A percentile compares a stretch with the other conserved stretches of the same genome.
Evolutionary conservation across 2,797 vertebrate species (phyloP).

Genomic region (Gallinago nigripennis): DNA sequence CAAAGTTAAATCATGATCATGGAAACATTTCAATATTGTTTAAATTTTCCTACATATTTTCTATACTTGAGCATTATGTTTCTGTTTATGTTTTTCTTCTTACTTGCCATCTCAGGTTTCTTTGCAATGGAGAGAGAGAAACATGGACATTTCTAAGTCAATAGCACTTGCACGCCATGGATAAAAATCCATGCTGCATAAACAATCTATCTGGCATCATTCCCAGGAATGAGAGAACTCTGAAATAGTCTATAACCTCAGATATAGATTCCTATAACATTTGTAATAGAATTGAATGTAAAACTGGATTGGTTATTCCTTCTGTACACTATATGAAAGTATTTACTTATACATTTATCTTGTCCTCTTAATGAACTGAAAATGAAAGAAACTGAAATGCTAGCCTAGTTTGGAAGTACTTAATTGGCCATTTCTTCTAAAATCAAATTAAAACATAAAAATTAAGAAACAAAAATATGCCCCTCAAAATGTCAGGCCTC

Average conservation of each 20-base stretch:
- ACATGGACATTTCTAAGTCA: slow-evolving; percentile 51
- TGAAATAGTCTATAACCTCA: slow-evolving; percentile 13
- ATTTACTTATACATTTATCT: slow-evolving; percentile 6
- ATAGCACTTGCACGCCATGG: background rate
- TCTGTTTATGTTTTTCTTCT: background rate
- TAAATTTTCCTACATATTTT: background rate
- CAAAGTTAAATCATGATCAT: background rate
- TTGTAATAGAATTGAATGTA: slow-evolving; percentile 43
- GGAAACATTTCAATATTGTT: background rate
- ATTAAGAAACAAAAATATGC: background rate
- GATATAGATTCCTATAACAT: slow-evolving; percentile 22
- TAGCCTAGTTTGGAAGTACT: slow-evolving; percentile 14
- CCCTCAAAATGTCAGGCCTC: background rate
- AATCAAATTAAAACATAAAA: background rate
- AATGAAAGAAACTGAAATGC: slow-evolving; percentile 25
- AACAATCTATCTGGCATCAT: slow-evolving; percentile 55
- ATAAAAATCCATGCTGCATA: slow-evolving; percentile 53
- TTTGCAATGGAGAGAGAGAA: slow-evolving; percentile 33
- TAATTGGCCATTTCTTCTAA: background rate
- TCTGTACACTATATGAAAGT: slow-evolving; percentile 14
- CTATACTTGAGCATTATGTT: background rate
- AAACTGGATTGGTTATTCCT: slow-evolving; percentile 15
- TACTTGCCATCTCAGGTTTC: slow-evolving; percentile 27
- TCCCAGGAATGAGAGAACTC: slow-evolving; percentile 32
- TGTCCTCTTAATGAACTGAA: slow-evolving; percentile 43